phyloP scores from a whole-genome alignment of 2,797 vertebrate genomes.

The Sebastes vulpes region DNA sequence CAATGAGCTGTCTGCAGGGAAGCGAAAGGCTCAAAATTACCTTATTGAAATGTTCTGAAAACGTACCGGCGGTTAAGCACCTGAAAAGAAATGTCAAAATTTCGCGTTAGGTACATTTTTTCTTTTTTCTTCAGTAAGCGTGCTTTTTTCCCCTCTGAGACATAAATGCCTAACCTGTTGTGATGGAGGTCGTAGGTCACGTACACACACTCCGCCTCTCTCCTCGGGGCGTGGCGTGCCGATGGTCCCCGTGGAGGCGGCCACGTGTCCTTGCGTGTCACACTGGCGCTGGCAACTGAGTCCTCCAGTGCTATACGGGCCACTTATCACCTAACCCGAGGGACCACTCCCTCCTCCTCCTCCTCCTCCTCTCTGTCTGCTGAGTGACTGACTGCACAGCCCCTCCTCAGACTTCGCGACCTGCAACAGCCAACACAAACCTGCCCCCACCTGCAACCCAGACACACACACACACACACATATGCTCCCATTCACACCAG shows the following conservation, averaged over 20 bases:
- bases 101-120: background rate
- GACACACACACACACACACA: slow-evolving; percentile 23
- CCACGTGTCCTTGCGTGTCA: slow-evolving; percentile 80
- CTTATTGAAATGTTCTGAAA: background rate
- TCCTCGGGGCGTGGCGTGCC: slow-evolving; percentile 52
- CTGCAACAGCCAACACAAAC: slow-evolving; percentile 23
- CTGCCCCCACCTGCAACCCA: slow-evolving; percentile 39
- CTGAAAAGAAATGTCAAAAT: background rate
- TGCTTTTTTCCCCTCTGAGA: background rate
- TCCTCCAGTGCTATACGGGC: slow-evolving; percentile 68
- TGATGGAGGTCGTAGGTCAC: slow-evolving; percentile 50
- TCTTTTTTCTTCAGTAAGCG: background rate
- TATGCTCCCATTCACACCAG: slow-evolving; percentile 37
- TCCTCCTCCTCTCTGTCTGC: slow-evolving; percentile 53
- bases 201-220: slow-evolving; percentile 24
- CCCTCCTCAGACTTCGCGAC: slow-evolving; percentile 44
- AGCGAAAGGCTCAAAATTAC: background rate
- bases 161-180: slow-evolving; percentile 49
- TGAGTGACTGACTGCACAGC: slow-evolving; percentile 34
- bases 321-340: slow-evolving; percentile 84
- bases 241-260: slow-evolving; percentile 63
- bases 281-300: slow-evolving; percentile 76
- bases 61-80: background rate
- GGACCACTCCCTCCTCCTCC: slow-evolving; percentile 75
- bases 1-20: slow-evolving; percentile 22